Evolutionary conservation across 2,888 invertebrate genomes (phyloP).

Genomic region (Neoascia interrupta): DNA sequence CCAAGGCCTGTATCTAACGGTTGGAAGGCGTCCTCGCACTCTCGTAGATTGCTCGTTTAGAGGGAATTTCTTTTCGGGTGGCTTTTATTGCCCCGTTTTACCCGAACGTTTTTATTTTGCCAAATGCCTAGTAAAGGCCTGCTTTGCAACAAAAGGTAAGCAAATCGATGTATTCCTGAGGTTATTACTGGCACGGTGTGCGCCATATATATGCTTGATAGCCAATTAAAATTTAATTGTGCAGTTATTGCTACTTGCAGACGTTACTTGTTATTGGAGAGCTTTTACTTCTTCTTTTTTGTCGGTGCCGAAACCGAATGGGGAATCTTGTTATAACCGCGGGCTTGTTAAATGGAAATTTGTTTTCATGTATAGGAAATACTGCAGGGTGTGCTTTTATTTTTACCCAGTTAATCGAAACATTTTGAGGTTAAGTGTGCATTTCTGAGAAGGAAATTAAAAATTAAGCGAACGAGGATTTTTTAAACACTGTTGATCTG

Average conservation of each 20-base stretch:
- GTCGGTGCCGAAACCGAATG: background rate
- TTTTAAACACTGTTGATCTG: no score
- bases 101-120: constrained; percentile 11
- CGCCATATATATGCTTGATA: constrained; percentile 53
- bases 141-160: constrained; percentile 3
- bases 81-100: constrained; percentile 20
- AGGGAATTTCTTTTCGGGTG: constrained; percentile 12
- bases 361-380: background rate
- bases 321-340: background rate
- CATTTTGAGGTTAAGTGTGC: constrained; percentile 32
- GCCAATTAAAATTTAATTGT: constrained; percentile 67
- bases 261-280: background rate
- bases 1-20: constrained; percentile 3
- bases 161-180: constrained; percentile 22
- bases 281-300: background rate
- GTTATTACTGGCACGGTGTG: constrained; percentile 18
- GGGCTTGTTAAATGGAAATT: constrained; percentile 19
- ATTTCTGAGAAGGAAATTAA: constrained; percentile 22
- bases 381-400: background rate
- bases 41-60: constrained; percentile 37
- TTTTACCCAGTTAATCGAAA: constrained; percentile 7
- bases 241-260: constrained; percentile 58
- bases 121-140: background rate
- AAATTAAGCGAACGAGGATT: constrained; percentile 15
- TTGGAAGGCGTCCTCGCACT: constrained; percentile 3